phyloP scores from a whole-genome alignment of 1,140 invertebrate genomes.

The Cherax destructor region DNA sequence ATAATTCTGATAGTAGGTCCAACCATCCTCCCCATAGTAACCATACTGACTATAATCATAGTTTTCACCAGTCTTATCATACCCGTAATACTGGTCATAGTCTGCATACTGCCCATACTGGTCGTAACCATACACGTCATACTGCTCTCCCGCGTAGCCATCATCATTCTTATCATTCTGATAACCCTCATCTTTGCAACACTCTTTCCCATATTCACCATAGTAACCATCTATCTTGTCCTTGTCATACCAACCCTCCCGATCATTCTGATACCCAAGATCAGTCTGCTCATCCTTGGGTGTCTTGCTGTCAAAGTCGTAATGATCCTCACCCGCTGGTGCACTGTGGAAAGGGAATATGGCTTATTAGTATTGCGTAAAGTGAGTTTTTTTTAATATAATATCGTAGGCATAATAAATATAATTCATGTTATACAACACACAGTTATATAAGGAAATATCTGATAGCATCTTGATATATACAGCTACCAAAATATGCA shows the following conservation, averaged over 20 bases:
- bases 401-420: background rate
- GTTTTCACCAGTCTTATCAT: slow-evolving; percentile 65
- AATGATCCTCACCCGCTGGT: background rate
- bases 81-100: slow-evolving; percentile 66
- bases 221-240: slow-evolving; percentile 54
- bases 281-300: slow-evolving; percentile 32
- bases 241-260: slow-evolving; percentile 58
- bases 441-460: background rate
- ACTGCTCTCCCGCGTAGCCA: slow-evolving; percentile 58
- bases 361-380: background rate
- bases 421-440: background rate
- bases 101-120: slow-evolving; percentile 62
- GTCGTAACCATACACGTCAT: slow-evolving; percentile 57
- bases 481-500: no score
- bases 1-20: slow-evolving; percentile 73
- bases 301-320: slow-evolving; percentile 9
- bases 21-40: slow-evolving; percentile 69
- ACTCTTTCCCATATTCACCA: slow-evolving; percentile 56
- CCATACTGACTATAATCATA: slow-evolving; percentile 60
- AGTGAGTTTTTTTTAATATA: background rate
- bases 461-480: no score
- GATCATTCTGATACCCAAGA: slow-evolving; percentile 57
- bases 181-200: slow-evolving; percentile 56
- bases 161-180: slow-evolving; percentile 69
- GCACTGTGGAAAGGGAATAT: slow-evolving; percentile 8